phyloP scores from a whole-genome alignment of 2,797 vertebrate species.

The Trematocara caparti region DNA sequence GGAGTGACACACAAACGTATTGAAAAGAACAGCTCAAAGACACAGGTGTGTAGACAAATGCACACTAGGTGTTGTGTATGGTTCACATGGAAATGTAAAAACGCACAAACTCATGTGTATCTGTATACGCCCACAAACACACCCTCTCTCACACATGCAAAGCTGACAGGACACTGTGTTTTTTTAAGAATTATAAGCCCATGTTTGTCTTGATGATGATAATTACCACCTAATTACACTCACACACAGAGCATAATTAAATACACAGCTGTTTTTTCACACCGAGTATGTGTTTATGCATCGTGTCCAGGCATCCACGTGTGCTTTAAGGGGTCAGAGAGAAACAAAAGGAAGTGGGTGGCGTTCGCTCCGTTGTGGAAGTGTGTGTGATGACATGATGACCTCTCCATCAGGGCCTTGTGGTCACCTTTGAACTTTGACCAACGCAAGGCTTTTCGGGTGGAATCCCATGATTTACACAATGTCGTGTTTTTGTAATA shows the following conservation, averaged over 20 bases:
- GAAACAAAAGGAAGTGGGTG: slow-evolving; percentile 59
- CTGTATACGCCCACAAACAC: not conserved
- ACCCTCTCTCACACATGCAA: not conserved
- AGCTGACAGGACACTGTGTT: not conserved
- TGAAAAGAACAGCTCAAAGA: not conserved
- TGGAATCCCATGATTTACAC: not conserved
- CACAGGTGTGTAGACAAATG: not conserved
- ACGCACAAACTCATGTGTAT: not conserved
- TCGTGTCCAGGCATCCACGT: not conserved
- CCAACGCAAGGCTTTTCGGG: not conserved
- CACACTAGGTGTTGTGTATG: not conserved
- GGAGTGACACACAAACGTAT: not conserved
- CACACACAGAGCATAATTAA: slow-evolving; percentile 15
- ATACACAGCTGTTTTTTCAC: slow-evolving; percentile 23
- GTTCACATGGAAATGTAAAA: not conserved
- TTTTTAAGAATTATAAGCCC: slow-evolving; percentile 22
- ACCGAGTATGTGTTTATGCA: not conserved
- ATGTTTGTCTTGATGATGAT: slow-evolving; percentile 40
- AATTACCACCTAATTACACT: slow-evolving; percentile 53
- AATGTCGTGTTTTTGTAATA: not conserved
- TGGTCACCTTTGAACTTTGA: slow-evolving; percentile 36
- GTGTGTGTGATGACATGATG: slow-evolving; percentile 61
- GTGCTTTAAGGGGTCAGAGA: slow-evolving; percentile 25
- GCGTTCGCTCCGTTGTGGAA: slow-evolving; percentile 37
- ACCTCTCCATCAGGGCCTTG: slow-evolving; percentile 26